A percentile compares a stretch with the other conserved stretches of the same genome.
Evolutionary conservation across 2,888 invertebrate genomes (phyloP).

Genomic region (Cantharis lateralis): DNA sequence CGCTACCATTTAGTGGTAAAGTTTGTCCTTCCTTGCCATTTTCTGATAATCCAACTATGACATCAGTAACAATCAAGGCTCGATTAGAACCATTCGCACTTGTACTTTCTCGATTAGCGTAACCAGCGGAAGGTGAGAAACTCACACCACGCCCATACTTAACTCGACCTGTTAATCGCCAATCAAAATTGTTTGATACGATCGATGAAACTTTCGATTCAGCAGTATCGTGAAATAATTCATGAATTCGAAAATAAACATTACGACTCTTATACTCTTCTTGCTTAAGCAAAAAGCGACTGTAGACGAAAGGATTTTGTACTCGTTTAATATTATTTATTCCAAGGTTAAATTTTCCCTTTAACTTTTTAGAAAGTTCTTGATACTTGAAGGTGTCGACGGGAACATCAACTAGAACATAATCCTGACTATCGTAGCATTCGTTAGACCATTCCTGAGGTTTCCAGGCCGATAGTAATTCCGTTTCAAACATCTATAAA

Average conservation of each 20-base stretch:
- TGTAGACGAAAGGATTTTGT: slow-evolving; percentile 42
- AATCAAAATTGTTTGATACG: slow-evolving; percentile 43
- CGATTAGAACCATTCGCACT: slow-evolving; percentile 35
- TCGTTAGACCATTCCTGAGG: background rate
- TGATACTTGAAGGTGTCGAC: background rate
- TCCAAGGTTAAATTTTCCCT: slow-evolving; percentile 1
- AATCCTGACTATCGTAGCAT: background rate
- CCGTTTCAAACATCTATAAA: background rate
- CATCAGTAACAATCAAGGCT: slow-evolving; percentile 47
- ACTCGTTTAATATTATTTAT: slow-evolving; percentile 2
- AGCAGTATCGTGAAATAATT: slow-evolving; percentile 44
- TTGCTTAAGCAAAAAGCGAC: slow-evolving; percentile 39
- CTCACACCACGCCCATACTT: slow-evolving; percentile 48
- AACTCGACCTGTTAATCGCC: slow-evolving; percentile 37
- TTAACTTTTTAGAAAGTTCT: background rate
- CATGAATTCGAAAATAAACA: slow-evolving; percentile 5
- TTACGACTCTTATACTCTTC: slow-evolving; percentile 40
- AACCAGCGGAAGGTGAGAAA: slow-evolving; percentile 41
- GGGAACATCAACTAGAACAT: background rate
- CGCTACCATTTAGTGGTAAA: slow-evolving; percentile 41
- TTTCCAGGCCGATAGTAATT: background rate
- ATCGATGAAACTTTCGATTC: slow-evolving; percentile 41
- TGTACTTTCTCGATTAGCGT: slow-evolving; percentile 41
- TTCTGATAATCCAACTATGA: slow-evolving; percentile 41
- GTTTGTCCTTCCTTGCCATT: slow-evolving; percentile 8